Percentiles rank a stretch among this genome's conserved stretches.
These are phyloP conservation scores for Bicyclus anynana DNA, from an alignment of 1,140 invertebrate species.

Conservation along the genomic window DNA sequence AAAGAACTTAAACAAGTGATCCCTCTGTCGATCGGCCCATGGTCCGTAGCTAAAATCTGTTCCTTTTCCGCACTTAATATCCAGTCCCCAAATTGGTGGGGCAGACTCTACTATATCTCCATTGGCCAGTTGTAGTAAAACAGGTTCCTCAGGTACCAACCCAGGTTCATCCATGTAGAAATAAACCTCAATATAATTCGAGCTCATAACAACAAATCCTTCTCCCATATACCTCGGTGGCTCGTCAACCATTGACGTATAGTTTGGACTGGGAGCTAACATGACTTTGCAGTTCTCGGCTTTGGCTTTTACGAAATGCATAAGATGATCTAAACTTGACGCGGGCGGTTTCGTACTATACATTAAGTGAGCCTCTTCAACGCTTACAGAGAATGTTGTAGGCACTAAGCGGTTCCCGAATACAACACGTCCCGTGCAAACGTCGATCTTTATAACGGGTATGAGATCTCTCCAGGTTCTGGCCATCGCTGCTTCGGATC, in stretches of 20 bases:
- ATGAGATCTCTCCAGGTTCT: constrained; percentile 97
- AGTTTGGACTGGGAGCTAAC: constrained; percentile 95
- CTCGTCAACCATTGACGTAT: constrained; percentile 95
- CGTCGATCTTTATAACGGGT: constrained; percentile 97
- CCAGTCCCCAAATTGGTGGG: constrained; percentile 95
- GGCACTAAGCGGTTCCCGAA: constrained; percentile 98
- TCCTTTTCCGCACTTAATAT: constrained; percentile 97
- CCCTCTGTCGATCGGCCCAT: constrained; percentile 97
- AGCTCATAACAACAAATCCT: constrained; percentile 97
- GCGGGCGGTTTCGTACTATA: constrained; percentile 97
- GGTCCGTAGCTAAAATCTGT: constrained; percentile 99
- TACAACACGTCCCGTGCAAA: constrained; percentile 92
- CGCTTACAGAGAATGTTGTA: constrained; percentile 93
- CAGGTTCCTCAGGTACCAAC: constrained; percentile 92
- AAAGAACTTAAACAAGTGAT: constrained; percentile 97
- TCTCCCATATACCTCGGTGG: constrained; percentile 98
- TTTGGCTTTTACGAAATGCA: constrained; percentile 97
- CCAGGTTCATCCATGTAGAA: constrained; percentile 98
- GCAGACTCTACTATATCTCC: constrained; percentile 95
- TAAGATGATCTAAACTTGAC: constrained; percentile 94
- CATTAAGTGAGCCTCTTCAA: constrained; percentile 96
- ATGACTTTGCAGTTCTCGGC: constrained; percentile 97
- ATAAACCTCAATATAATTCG: constrained; percentile 95
- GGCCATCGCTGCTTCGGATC: constrained; percentile 86
- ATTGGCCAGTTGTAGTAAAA: constrained; percentile 93